Evolutionary conservation across 2,797 vertebrate genomes (phyloP), one percentile per base, ranked within the genome.

Genomic region (Hylomyscus alleni): DNA sequence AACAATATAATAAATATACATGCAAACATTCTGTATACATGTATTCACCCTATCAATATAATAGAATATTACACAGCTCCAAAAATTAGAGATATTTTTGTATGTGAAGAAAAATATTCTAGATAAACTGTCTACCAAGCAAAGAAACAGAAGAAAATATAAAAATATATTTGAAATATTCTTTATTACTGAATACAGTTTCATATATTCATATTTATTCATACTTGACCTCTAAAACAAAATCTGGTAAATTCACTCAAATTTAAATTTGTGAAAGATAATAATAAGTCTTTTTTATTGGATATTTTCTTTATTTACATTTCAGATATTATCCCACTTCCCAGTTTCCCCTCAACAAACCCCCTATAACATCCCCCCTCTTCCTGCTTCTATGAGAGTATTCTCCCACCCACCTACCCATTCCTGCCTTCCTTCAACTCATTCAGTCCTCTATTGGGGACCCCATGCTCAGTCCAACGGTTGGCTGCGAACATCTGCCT

Each of bases 31-130:
- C 67, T n/a, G 40, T 44, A 50, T 52, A 75, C 34, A 78, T 62
- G 56, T 3, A 67, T 4, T 44, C 17, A 20, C 9, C n/a, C 37
- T 77, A 22, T 69, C 24, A 92, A 77, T 37, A 60, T 52, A 60
- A 52, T 0, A 54, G 10, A 62, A 29, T 77, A 84, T n/a, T 50
- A 58, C 2, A 1, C 24, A 91, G 9, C 24, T 31, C 62, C 91
- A 93, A 96, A 86, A 14, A 15, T 80, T 54, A 95, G 13, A 95
- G 40, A 26, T 11, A 2, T 44, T 29, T 90, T 86, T 75, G 62
- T 50, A 10, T 2, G 1, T 50, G 3, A 52, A 24, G 3, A 40
- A 88, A 69, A 91, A 50, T 56, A 3, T 1, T 10, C 19, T 83
- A 86, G 15, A 19, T 92, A 75, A 17, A 73, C 7, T 81, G 1